These are phyloP conservation scores for Chirona hameri DNA, from an alignment of 2,888 invertebrate genomes.

Conservation along the genomic window DNA sequence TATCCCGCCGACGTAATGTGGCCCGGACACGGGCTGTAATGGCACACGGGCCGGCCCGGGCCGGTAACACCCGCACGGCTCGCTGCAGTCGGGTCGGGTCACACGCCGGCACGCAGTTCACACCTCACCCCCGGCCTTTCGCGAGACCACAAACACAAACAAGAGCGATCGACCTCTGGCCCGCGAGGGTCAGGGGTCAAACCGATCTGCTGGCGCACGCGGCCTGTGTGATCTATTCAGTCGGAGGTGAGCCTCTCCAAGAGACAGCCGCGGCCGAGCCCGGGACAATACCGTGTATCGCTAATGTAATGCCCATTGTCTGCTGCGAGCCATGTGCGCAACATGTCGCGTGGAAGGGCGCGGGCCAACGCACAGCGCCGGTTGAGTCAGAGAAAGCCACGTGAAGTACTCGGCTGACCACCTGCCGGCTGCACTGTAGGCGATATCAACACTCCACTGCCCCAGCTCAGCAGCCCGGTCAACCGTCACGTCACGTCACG, in stretches of 20 bases:
- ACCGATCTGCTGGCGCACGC: not conserved
- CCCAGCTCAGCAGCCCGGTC: no score
- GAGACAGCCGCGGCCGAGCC: no score
- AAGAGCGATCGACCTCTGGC: not conserved
- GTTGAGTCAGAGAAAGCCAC: no score
- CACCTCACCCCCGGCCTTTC: not conserved
- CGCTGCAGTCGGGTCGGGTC: not conserved
- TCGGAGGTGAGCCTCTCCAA: not conserved
- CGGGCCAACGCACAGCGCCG: no score
- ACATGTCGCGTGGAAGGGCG: no score
- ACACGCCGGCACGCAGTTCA: not conserved
- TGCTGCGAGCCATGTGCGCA: no score
- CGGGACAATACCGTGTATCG: no score
- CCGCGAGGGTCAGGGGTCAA: not conserved
- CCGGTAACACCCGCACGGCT: not conserved
- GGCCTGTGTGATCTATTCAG: not conserved
- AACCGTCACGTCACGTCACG: no score
- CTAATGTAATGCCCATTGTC: no score
- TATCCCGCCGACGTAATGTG: not conserved
- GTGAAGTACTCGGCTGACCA: no score
- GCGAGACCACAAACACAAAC: not conserved
- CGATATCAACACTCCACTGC: no score
- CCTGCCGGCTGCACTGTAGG: no score
- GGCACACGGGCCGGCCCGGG: not conserved
- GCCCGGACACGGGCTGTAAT: not conserved